Base-by-base conservation (phyloP, 1,140 invertebrate genomes). In the Copidosoma floridanum region DNA sequence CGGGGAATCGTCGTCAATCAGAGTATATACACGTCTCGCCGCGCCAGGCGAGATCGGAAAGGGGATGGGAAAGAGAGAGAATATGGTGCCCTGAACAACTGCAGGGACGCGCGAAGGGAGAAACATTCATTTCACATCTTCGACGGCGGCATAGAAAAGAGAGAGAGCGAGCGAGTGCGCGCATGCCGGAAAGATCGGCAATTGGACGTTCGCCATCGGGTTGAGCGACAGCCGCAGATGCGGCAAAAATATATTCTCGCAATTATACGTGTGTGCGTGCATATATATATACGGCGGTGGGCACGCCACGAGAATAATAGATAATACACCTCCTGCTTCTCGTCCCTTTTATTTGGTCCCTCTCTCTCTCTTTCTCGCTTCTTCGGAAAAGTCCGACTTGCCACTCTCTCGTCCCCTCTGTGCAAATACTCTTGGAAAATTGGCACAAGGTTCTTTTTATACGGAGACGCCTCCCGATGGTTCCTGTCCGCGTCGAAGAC, bases 211-310 rank as follows among this genome's bases (percentile, higher is more conserved):
- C 61, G 77, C 77, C 76, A 79, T 78, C 64, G 64, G 57, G 61
- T 68, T 77, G 77, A 80, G 70, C 65, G 75, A 77, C 77, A 73
- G 73, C n/a, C 71, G 63, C 76, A 75, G 71, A 78, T 76, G 73
- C 70, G 68, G 65, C 71, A 74, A 77, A 78, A 79, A 78, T 74
- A 77, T 78, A n/a, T n/a, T n/a, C n/a, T 76, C 75, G 77, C 76
- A 77, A 79, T 79, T 80, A n/a, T n/a, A 77, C 76, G 69, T 64
- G 68, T 68, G 51, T n/a, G n/a, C n/a, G n/a, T n/a, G n/a, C n/a
- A n/a, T n/a, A n/a, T n/a, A n/a, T n/a, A n/a, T n/a, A n/a, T n/a
- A n/a, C n/a, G n/a, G n/a, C n/a, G n/a, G n/a, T n/a, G n/a, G n/a
- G n/a, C n/a, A 71, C 68, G 64, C 63, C 55, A 58, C 61, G 71